Evolutionary conservation across 2,113 vertebrate species (phyloP).

Genomic region (Atlantisia rogersi): DNA sequence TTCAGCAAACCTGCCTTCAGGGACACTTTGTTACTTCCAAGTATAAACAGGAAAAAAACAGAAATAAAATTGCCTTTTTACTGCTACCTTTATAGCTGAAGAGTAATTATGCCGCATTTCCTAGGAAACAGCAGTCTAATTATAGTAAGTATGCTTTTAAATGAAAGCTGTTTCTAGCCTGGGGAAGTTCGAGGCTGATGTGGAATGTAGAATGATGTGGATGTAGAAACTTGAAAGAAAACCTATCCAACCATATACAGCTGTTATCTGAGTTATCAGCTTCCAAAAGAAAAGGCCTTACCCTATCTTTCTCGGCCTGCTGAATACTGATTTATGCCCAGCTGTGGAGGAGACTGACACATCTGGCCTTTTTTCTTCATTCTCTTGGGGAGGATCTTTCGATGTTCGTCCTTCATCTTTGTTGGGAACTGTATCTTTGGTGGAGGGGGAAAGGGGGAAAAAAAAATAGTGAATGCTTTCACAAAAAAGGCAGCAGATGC

Average conservation of each 20-base stretch:
- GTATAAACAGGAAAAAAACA: background rate
- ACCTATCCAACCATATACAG: background rate
- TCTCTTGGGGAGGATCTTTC: constrained; percentile 35
- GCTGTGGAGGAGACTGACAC: constrained; percentile 68
- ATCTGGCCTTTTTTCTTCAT: constrained; percentile 57
- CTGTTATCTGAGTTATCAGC: background rate
- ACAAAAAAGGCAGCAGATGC: background rate
- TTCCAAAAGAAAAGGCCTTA: constrained; percentile 59
- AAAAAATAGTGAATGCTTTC: background rate
- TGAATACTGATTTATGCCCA: constrained; percentile 66
- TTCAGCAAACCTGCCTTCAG: background rate
- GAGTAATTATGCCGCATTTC: constrained; percentile 37
- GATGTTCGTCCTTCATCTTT: constrained; percentile 37
- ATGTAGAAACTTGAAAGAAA: background rate
- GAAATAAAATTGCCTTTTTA: background rate
- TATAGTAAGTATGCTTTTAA: background rate
- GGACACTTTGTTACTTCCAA: background rate
- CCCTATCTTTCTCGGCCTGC: constrained; percentile 82
- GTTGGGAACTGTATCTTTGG: constrained; percentile 3
- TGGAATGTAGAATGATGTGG: too few species aligned
- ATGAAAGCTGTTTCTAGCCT: background rate
- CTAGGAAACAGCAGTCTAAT: background rate
- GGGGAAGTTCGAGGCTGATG: background rate
- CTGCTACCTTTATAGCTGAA: background rate
- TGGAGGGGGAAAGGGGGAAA: background rate